Evolutionary conservation across 2,888 invertebrate species (phyloP), one percentile per base, ranked within the genome.

Genomic region (Resseliella maxima): DNA sequence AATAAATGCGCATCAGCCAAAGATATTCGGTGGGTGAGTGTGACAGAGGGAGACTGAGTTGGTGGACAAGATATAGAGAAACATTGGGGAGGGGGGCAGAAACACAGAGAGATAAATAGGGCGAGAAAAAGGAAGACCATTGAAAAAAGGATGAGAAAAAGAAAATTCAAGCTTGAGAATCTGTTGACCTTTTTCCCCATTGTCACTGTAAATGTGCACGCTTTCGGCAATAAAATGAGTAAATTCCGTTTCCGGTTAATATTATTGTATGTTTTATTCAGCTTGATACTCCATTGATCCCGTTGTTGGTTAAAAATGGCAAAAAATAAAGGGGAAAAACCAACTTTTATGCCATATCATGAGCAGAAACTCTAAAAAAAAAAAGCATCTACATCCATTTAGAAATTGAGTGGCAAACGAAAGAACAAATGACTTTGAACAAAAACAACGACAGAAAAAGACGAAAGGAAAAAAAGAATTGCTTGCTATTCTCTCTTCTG

Each of bases 191-290:
- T 72, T 72, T 72, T 72, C 3, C n/a, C n/a, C 72, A 72, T 72
- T 72, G 35, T 31, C 27, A n/a, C 6, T 8, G 31, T 15, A 72
- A 72, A 72, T 31, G 31, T 72, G 12, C 27, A 72, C 18, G 72
- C 72, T 72, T 72, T 72, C 72, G 72, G 72, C 72, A 72, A 72
- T 72, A 72, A 72, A 72, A 72, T 35, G 72, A 72, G 72, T 72
- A 2, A 59, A 59, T 59, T 59, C 59, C 59, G 59, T 59, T 72
- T 72, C 72, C 72, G 72, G 31, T 72, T 31, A 35, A 72, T 72
- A 72, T 72, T 72, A n/a, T 72, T 50, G 46, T 72, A 35, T 31
- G 35, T n/a, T 72, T 72, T 72, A 72, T 72, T 72, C 10, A 31
- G 31, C 72, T 12, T 12, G 1, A 8, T 18, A 15, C 31, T 72